Base-by-base conservation (phyloP, 2,888 invertebrate species). In the Ennomos fuscantarius region DNA sequence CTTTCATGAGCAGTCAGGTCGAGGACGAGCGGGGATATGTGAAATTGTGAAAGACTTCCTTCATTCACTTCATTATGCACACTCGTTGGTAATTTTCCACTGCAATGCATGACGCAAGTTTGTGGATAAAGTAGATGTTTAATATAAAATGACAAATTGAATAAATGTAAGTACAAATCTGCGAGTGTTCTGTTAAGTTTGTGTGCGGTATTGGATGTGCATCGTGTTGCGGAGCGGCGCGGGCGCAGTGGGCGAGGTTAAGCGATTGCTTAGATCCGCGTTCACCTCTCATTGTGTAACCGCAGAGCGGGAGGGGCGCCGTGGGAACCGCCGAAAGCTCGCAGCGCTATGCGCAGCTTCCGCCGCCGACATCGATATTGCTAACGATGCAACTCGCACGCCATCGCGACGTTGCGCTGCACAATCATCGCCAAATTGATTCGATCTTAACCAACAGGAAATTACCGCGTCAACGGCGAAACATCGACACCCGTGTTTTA, bases 181-280 rank as follows among this genome's bases (percentile, higher is more conserved):
- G 50, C 55, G 50, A 63, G 63, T 62, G 57, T 50, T 55, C 53
- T 59, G 43, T 36, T 55, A 56, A 42, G 66, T 58, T 45, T 55
- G 52, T 58, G 55, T 55, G 63, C 57, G 46, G 56, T 63, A 61
- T 61, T 61, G 61, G 57, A 55, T 59, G 68, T 66, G 68, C 66
- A 77, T 79, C 68, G 70, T 69, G 70, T 69, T 66, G 68, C 53
- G 54, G 65, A 59, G 65, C 67, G 74, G 73, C 73, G 74, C 81
- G 72, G 81, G 84, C 83, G 83, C 86, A 85, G 86, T 90, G 90
- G 91, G 91, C 90, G 91, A 91, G 91, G 91, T 91, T 91, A 90
- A 92, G 89, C 89, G 90, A 89, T 90, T 91, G 91, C 89, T 89
- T 90, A 91, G 91, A 92, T 91, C 91, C 91, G 90, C 89, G 91